Conservation (phyloP, 2,113 vertebrate genomes). For the Ciconia maguari region DNA sequence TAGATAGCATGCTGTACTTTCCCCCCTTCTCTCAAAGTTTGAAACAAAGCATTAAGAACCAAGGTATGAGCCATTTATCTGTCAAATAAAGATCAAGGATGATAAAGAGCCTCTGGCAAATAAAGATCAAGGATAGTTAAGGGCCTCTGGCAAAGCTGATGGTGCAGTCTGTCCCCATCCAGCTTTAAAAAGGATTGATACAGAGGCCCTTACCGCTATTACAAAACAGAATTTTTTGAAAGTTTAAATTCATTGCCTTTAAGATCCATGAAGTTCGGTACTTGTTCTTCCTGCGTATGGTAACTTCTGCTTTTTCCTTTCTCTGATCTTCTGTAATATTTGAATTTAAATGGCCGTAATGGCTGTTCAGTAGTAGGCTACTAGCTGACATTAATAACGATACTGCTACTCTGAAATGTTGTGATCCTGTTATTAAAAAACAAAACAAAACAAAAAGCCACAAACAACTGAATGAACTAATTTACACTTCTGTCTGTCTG, state of each 20-base stretch:
- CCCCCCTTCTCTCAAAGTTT: slow-evolving; percentile 46
- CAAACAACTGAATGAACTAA: neutral
- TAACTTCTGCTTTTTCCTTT: neutral
- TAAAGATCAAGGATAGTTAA: slow-evolving; percentile 64
- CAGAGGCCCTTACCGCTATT: slow-evolving; percentile 55
- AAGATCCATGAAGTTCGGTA: slow-evolving; percentile 14
- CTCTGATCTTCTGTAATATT: neutral
- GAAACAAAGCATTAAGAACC: slow-evolving; percentile 69
- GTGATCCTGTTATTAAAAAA: neutral
- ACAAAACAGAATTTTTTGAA: slow-evolving; percentile 59
- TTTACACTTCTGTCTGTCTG: neutral
- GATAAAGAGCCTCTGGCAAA: slow-evolving; percentile 72
- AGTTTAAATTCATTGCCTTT: slow-evolving; percentile 39
- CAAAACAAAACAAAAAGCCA: neutral
- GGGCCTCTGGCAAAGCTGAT: slow-evolving; percentile 61
- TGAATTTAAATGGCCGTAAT: neutral
- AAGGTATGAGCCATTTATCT: slow-evolving; percentile 65
- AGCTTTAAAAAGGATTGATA: slow-evolving; percentile 68
- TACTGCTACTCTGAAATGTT: neutral
- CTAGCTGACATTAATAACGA: neutral
- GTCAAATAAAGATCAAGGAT: slow-evolving; percentile 73
- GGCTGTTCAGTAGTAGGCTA: neutral
- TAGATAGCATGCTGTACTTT: slow-evolving; percentile 6
- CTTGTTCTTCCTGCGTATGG: neutral
- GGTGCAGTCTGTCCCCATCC: slow-evolving; percentile 37